These are phyloP conservation scores for Paratilapia polleni DNA, from an alignment of 2,113 vertebrate genomes.

Conservation along the genomic window DNA sequence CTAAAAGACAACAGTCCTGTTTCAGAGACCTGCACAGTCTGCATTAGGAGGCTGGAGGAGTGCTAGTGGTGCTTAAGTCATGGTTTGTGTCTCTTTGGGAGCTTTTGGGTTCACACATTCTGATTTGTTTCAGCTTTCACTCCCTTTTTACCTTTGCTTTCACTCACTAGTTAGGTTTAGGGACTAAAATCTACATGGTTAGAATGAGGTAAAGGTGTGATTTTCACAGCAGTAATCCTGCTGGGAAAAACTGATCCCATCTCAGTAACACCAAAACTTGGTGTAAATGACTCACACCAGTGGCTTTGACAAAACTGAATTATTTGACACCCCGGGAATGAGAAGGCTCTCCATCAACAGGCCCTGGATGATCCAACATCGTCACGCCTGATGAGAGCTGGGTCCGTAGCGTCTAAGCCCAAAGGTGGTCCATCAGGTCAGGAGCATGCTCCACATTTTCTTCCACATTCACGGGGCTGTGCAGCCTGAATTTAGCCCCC, in stretches of 20 bases:
- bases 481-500: no score
- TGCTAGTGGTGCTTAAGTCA: no score
- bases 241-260: neutral
- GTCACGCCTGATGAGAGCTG: neutral
- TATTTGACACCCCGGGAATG: neutral
- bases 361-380: neutral
- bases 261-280: neutral
- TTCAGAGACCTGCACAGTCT: neutral
- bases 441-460: neutral
- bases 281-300: neutral
- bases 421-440: neutral
- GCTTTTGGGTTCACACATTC: no score
- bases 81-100: no score
- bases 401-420: no score
- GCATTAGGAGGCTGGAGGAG: neutral
- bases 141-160: fast-evolving
- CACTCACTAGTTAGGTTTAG: neutral
- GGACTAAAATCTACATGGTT: neutral
- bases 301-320: neutral
- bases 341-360: neutral
- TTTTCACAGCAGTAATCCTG: neutral
- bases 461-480: neutral
- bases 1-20: neutral
- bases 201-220: neutral
- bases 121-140: no score